Evolutionary conservation across 2,888 invertebrate species (phyloP).

Genomic region (Epicampocera succincta): DNA sequence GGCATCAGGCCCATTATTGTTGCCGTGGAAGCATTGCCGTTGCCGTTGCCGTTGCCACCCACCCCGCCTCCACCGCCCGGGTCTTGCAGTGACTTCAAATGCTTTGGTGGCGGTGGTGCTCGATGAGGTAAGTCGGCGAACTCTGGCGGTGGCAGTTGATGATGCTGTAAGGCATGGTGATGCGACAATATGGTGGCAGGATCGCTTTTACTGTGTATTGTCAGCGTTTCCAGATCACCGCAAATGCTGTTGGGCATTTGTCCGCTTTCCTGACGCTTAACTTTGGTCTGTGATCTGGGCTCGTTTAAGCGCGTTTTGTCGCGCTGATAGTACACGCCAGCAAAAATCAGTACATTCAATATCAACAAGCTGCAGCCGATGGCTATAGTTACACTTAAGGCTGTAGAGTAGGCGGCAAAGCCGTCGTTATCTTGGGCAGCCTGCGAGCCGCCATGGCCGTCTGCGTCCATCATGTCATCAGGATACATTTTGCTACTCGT

Average conservation of each 20-base stretch:
- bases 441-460: slow-evolving; percentile 80
- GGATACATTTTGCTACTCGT: slow-evolving; percentile 76
- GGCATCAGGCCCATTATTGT: slow-evolving; percentile 84
- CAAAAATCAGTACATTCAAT: slow-evolving; percentile 95
- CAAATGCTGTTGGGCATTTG: slow-evolving; percentile 95
- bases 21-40: slow-evolving; percentile 83
- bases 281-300: slow-evolving; percentile 83
- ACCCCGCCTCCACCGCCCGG: slow-evolving; percentile 81
- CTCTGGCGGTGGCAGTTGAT: slow-evolving; percentile 92
- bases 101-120: slow-evolving; percentile 89
- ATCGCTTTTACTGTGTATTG: slow-evolving; percentile 85
- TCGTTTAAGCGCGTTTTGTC: slow-evolving; percentile 90
- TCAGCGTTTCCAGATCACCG: slow-evolving; percentile 88
- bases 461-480: slow-evolving; percentile 78
- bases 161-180: slow-evolving; percentile 89
- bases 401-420: slow-evolving; percentile 94
- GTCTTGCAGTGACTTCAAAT: slow-evolving; percentile 82
- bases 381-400: slow-evolving; percentile 95
- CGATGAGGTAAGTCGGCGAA: slow-evolving; percentile 91
- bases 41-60: slow-evolving; percentile 80
- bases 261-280: slow-evolving; percentile 90
- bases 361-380: slow-evolving; percentile 96
- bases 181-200: slow-evolving; percentile 88
- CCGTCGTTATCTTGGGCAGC: slow-evolving; percentile 89
- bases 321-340: slow-evolving; percentile 96